Base-by-base conservation (phyloP, 92 coral and sea anemone genomes). In the Zoanthus sociatus region DNA sequence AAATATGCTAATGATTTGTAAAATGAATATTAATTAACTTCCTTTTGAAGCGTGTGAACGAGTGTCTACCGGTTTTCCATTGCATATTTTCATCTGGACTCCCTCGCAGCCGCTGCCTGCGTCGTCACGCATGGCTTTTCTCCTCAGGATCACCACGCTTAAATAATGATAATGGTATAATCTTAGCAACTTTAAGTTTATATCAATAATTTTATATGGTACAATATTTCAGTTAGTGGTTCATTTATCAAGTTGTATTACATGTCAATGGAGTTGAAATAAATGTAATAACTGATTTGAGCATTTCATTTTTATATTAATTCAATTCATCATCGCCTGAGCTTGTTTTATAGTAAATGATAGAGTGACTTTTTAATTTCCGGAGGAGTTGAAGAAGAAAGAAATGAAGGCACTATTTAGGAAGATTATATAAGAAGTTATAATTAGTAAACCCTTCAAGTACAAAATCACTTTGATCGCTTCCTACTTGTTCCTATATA, bases 171-270 rank as follows among this genome's bases (percentile, higher is more conserved):
- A 26, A 26, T 89, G 91, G 91, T 46, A 69, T 83, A 16, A 66
- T 79, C 50, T 87, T 61, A 64, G 92, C 86, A 7, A 84, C 54
- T 84, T 89, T 84, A 42, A 89, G 82, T 66, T 76, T 77, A 26
- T 26, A 26, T 26, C 26, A 26, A 26, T 26, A 26, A n/a, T n/a
- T n/a, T n/a, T 26, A 71, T 32, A 6, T 46, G 92, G 92, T 72
- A 89, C 68, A 26, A 26, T 76, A 89, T 78, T 45, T 89, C 89
- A 20, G 92, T 84, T 54, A 84, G 64, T 76, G 86, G 84, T 45
- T 68, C n/a, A 48, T 84, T 84, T 32, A 87, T 58, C n/a, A 58
- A 58, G n/a, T n/a, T n/a, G n/a, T n/a, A 58, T 58, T 58, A 11
- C 66, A 58, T 58, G n/a, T n/a, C n/a, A 58, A 58, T 20, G 66